Conservation (phyloP, 2,888 invertebrate genomes). For the Hololepta plana region DNA sequence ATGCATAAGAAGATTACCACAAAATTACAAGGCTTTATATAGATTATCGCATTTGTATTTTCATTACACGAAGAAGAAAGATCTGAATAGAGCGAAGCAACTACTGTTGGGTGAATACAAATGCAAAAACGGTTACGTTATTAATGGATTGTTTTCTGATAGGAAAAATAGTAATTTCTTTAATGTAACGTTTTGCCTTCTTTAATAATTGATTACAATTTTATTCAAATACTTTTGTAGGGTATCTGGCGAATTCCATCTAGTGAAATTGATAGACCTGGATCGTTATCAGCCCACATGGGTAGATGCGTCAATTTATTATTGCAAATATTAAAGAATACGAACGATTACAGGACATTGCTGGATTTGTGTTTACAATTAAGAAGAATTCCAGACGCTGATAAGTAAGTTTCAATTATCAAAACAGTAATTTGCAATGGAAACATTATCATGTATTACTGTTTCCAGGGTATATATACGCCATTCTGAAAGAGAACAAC, state of each 20-base stretch:
- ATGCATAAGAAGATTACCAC: slow-evolving; percentile 70
- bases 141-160: slow-evolving; percentile 72
- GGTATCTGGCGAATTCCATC: slow-evolving; percentile 86
- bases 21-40: slow-evolving; percentile 86
- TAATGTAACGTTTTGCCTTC: slow-evolving; percentile 35
- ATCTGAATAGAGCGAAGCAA: slow-evolving; percentile 50
- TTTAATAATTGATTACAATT: slow-evolving; percentile 4
- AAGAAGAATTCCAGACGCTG: slow-evolving; percentile 62
- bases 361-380: slow-evolving; percentile 65
- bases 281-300: slow-evolving; percentile 84
- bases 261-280: slow-evolving; percentile 79
- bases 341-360: slow-evolving; percentile 62
- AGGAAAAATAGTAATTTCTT: slow-evolving; percentile 76
- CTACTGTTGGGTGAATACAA: slow-evolving; percentile 50
- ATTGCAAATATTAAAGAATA: slow-evolving; percentile 61
- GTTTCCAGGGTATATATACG: slow-evolving; percentile 56
- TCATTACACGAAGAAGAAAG: slow-evolving; percentile 44
- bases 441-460: slow-evolving; percentile 1
- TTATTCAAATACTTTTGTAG: slow-evolving; percentile 23
- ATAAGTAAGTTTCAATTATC: slow-evolving; percentile 43
- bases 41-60: slow-evolving; percentile 71
- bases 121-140: slow-evolving; percentile 43
- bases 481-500: slow-evolving; percentile 65
- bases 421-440: neutral
- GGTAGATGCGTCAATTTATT: slow-evolving; percentile 65